Evolutionary conservation across 2,888 invertebrate genomes (phyloP).

Genomic region (Pseudeuparius sepicola): DNA sequence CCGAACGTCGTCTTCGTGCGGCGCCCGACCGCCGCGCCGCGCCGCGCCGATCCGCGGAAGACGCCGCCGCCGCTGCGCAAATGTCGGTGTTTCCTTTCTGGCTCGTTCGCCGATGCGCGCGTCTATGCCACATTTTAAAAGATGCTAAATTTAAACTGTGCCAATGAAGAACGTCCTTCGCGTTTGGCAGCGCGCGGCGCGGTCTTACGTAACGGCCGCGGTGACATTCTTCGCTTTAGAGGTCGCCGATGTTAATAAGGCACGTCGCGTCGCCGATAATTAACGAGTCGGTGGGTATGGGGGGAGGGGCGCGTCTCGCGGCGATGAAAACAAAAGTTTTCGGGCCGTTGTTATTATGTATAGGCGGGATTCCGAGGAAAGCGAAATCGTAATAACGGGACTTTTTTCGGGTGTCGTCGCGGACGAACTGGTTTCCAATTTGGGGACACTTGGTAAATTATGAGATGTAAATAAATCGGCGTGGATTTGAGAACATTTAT

Average conservation of each 20-base stretch:
- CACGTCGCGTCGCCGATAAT: no score
- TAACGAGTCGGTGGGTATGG: no score
- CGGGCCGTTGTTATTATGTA: constrained; percentile 20
- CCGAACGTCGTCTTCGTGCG: constrained; percentile 14
- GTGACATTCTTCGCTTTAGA: constrained; percentile 32
- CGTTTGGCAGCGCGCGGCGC: no score
- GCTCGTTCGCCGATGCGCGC: neutral
- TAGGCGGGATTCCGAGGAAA: constrained; percentile 30
- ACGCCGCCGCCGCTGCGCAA: constrained; percentile 4
- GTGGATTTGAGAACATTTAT: no score
- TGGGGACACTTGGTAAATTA: no score
- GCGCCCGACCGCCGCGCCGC: constrained; percentile 19
- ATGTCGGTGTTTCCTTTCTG: neutral
- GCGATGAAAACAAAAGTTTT: constrained; percentile 20
- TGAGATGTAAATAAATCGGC: no score
- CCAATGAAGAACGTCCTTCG: constrained; percentile 31
- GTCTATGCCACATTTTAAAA: no score
- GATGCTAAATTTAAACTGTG: constrained; percentile 22
- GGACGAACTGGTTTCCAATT: no score
- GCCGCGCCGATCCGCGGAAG: constrained; percentile 13
- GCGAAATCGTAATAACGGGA: constrained; percentile 30
- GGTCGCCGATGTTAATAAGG: no score
- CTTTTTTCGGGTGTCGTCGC: no score
- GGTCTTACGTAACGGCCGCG: constrained; percentile 29
- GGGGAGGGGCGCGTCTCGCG: no score